Conservation (phyloP, 2,113 vertebrate species). For the Nyctereutes procyonoides region DNA sequence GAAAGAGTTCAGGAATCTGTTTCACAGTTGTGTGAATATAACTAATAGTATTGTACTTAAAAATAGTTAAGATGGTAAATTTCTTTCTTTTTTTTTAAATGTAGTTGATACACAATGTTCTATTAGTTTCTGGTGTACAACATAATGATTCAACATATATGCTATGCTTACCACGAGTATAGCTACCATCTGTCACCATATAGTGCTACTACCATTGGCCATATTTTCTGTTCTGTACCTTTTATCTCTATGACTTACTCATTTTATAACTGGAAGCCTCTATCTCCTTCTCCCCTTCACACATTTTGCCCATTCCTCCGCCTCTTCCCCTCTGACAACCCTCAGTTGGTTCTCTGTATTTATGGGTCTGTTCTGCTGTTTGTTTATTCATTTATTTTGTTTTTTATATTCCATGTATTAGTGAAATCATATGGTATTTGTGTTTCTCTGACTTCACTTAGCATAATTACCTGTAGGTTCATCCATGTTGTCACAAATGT, state of each 20-base stretch:
- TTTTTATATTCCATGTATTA: background rate
- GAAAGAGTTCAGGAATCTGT: background rate
- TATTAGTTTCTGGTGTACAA: background rate
- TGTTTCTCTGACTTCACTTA: background rate
- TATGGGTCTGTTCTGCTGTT: background rate
- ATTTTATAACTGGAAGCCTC: background rate
- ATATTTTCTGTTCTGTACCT: background rate
- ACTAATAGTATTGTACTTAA: background rate
- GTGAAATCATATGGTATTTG: background rate
- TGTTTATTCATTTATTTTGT: background rate
- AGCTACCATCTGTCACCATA: background rate
- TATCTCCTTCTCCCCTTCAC: background rate
- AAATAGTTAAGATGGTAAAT: background rate
- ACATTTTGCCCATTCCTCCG: background rate
- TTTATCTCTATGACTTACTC: background rate
- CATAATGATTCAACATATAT: background rate
- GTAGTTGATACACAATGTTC: background rate
- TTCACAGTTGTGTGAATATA: background rate
- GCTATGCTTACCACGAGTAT: background rate
- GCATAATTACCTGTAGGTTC: background rate
- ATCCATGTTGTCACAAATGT: background rate
- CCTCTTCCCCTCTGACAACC: background rate
- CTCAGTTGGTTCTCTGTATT: background rate
- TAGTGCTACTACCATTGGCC: background rate
- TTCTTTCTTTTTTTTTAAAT: background rate